Evolutionary conservation across 23 tunicate species (phyloP).

Genomic region (Oikopleura albicans): DNA sequence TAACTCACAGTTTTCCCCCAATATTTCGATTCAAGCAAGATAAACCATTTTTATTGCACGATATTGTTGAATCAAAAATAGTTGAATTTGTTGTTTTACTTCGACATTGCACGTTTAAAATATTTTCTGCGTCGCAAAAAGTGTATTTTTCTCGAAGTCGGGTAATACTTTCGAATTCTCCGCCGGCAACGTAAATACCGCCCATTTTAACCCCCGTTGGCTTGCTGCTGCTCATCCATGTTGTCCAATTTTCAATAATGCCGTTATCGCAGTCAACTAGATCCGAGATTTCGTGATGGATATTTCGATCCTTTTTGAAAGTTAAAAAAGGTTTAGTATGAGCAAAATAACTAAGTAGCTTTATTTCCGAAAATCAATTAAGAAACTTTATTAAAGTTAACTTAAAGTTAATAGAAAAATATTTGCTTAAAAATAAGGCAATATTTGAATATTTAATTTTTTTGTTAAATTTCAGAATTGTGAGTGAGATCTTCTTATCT

Average conservation of each 20-base stretch:
- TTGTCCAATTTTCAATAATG: background rate
- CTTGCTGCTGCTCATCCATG: background rate
- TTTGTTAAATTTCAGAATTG: too few relatives aligned
- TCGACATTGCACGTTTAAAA: background rate
- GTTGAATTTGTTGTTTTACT: background rate
- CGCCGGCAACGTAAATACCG: conserved; percentile 9
- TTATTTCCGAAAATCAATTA: too few relatives aligned
- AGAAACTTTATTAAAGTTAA: too few relatives aligned
- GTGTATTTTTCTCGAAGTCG: background rate
- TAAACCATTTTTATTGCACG: background rate
- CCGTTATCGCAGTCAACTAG: background rate
- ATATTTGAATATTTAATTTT: too few relatives aligned
- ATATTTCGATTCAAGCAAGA: background rate
- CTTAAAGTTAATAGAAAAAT: too few relatives aligned
- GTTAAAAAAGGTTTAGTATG: too few relatives aligned
- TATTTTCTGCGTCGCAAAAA: background rate
- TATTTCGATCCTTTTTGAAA: background rate
- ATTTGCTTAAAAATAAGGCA: too few relatives aligned
- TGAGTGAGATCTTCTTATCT: too few relatives aligned
- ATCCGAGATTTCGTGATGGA: background rate
- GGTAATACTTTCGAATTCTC: background rate
- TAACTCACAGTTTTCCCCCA: background rate
- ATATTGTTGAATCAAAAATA: background rate
- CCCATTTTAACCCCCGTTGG: background rate
- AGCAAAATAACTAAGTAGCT: too few relatives aligned